Evolutionary conservation across 2,113 vertebrate genomes (phyloP).

Genomic region (Theristicus caerulescens): DNA sequence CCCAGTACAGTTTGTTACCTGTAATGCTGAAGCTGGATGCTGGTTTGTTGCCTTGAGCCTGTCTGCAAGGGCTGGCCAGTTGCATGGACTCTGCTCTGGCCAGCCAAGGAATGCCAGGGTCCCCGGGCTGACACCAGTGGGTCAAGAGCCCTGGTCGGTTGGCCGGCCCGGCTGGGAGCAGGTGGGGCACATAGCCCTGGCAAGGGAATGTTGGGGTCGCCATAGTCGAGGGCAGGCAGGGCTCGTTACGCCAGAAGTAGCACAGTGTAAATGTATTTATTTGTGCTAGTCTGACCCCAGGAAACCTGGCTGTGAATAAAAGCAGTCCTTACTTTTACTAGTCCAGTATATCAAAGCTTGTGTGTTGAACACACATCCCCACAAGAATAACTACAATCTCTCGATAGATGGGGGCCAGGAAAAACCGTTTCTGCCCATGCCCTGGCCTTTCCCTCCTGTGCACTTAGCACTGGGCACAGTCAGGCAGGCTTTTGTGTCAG

Average conservation of each 20-base stretch:
- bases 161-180: fast-evolving
- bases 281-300: not conserved
- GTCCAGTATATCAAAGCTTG: not conserved
- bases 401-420: not conserved
- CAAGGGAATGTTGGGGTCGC: not conserved
- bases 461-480: not conserved
- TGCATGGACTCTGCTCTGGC: not conserved
- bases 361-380: not conserved
- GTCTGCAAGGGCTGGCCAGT: not conserved
- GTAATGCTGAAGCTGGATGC: not conserved
- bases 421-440: not conserved
- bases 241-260: not conserved
- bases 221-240: not conserved
- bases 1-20: not conserved
- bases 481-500: not conserved
- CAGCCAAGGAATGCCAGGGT: not conserved
- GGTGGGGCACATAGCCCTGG: not conserved
- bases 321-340: not conserved
- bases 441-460: not conserved
- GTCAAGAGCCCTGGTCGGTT: fast-evolving
- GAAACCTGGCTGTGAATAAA: not conserved
- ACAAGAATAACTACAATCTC: not conserved
- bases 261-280: not conserved
- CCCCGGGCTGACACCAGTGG: fast-evolving
- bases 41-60: not conserved